Conservation (phyloP, 2,888 invertebrate genomes). For the Melipona beecheii region DNA sequence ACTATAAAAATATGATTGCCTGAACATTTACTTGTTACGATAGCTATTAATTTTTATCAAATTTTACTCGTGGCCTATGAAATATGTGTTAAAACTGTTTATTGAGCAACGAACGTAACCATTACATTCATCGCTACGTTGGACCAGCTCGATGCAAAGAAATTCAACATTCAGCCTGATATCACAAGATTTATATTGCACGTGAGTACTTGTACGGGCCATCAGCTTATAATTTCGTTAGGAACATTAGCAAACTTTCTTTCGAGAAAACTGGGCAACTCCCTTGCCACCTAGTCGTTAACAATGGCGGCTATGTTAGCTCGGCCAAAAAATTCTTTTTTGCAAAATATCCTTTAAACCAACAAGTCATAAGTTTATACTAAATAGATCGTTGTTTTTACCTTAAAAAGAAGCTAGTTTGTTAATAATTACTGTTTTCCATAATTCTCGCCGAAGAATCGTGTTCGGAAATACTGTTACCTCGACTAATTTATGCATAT, state of each 20-base stretch:
- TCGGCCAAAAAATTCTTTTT: slow-evolving; percentile 62
- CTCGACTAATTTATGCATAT: slow-evolving; percentile 52
- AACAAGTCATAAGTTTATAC: slow-evolving; percentile 31
- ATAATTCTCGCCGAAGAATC: slow-evolving; percentile 27
- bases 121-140: slow-evolving; percentile 67
- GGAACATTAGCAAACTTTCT: slow-evolving; percentile 35
- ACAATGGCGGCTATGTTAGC: slow-evolving; percentile 73
- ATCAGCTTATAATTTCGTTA: slow-evolving; percentile 17
- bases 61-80: slow-evolving; percentile 63
- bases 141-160: slow-evolving; percentile 77
- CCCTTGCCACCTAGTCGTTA: slow-evolving; percentile 71
- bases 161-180: slow-evolving; percentile 71
- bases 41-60: slow-evolving; percentile 65
- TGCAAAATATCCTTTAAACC: slow-evolving; percentile 30
- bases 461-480: slow-evolving; percentile 54
- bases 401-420: background rate
- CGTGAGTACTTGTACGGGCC: slow-evolving; percentile 72
- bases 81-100: slow-evolving; percentile 70
- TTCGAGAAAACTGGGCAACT: slow-evolving; percentile 72
- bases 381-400: slow-evolving; percentile 12
- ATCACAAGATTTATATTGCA: slow-evolving; percentile 75
- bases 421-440: slow-evolving; percentile 7
- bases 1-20: slow-evolving; percentile 86
- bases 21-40: slow-evolving; percentile 67
- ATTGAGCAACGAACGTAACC: slow-evolving; percentile 69